Evolutionary conservation across 64 coral and sea anemone species (phyloP), one percentile per base, ranked within the genome.

Genomic region (Montipora foliosa): DNA sequence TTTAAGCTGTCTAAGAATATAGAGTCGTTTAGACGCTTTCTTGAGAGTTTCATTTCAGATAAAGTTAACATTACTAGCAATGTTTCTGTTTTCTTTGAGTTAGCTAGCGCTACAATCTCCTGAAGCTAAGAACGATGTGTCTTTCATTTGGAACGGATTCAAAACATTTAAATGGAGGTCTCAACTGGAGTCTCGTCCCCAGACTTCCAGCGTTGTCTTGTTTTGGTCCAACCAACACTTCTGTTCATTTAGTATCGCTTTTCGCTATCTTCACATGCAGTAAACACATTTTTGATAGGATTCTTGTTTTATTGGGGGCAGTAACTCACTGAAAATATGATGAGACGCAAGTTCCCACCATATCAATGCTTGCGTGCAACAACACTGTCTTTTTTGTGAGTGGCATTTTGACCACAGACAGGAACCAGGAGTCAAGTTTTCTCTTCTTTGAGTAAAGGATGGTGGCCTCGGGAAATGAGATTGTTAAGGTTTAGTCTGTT

Each of bases 221-320:
- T 64, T 14, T 64, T 64, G 8, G 60, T 74, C 70, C 17, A 3
- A 5, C 70, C 70, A 29, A 74, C 70, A 74, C 70, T 74, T 74
- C 70, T 4, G 70, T 74, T 74, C 70, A 74, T n/a, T 74, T 19
- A 74, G 70, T 74, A 74, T 74, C 25, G 70, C 70, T 74, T 74
- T 74, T 74, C 24, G 70, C n/a, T 74, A 25, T 24, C 52, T 55
- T 55, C 2, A 55, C 52, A 55, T 55, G 52, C 52, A 55, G 52
- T 69, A 69, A 74, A 74, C 70, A 74, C 70, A 74, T 25, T 74
- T 74, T 74, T 74, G 25, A 44, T 74, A 44, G 70, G 70, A 74
- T 74, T 7, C 70, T 24, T 74, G 70, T 11, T 11, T 74, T 74
- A 74, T 11, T 74, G 70, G 70, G 70, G 16, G 0, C 1, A 74